Evolutionary conservation across 37 sponge, comb jelly and placozoan genomes (phyloP).

Genomic region (Chondrilla cf. caribensis): DNA sequence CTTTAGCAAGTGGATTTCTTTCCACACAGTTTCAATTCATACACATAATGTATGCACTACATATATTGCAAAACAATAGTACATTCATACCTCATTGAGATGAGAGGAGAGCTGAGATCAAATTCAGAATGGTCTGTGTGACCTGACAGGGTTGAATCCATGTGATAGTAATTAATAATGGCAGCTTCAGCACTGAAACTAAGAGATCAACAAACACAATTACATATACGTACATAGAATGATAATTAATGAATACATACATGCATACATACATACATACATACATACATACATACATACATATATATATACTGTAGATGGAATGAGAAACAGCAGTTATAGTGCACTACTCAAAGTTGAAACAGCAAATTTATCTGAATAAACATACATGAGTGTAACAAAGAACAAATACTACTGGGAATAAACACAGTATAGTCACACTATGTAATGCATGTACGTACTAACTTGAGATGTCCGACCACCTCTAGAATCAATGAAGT

Average conservation of each 20-base stretch:
- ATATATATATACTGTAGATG: neutral
- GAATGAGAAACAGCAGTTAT: no score
- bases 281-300: neutral
- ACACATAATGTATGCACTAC: no score
- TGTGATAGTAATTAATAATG: slow-evolving; percentile 95
- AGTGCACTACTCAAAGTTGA: no score
- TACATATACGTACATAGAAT: no score
- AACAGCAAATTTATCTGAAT: no score
- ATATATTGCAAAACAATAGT: no score
- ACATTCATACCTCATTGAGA: slow-evolving; percentile 82
- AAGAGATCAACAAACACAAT: neutral
- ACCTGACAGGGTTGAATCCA: slow-evolving; percentile 89
- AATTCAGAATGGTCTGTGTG: slow-evolving; percentile 97
- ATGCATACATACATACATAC: neutral
- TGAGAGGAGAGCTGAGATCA: slow-evolving; percentile 87
- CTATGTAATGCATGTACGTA: neutral
- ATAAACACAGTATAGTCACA: neutral
- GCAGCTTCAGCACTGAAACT: slow-evolving; percentile 84
- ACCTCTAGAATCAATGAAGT: slow-evolving; percentile 55
- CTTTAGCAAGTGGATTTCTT: no score
- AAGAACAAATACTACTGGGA: no score
- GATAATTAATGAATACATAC: neutral
- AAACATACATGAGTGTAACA: no score
- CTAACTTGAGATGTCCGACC: slow-evolving; percentile 40
- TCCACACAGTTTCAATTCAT: no score